Evolutionary conservation across 2,797 vertebrate species (phyloP).

Genomic region (Squalus acanthias): DNA sequence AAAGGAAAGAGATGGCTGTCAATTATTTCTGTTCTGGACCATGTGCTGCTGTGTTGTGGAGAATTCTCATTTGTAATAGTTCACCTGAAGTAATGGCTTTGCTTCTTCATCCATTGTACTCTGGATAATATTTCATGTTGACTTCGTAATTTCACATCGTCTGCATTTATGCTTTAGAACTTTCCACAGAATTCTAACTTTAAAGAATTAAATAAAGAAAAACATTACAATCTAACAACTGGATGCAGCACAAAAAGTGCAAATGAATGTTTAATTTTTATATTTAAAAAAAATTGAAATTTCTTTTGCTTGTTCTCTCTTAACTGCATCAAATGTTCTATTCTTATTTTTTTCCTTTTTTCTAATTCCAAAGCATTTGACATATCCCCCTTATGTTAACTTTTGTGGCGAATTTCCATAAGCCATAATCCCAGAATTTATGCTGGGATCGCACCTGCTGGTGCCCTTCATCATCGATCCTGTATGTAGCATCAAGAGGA

Average conservation of each 20-base stretch:
- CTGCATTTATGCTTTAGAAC: neutral
- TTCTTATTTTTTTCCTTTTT: neutral
- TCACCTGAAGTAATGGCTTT: slow-evolving; percentile 3
- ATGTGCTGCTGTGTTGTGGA: neutral
- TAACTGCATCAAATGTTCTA: neutral
- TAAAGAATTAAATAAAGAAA: neutral
- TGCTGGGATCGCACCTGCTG: neutral
- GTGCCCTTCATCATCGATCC: neutral
- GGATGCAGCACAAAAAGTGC: neutral
- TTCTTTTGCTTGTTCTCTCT: neutral
- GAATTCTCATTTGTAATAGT: slow-evolving; percentile 19
- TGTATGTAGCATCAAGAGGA: neutral
- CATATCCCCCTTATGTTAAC: neutral
- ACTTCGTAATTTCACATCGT: neutral
- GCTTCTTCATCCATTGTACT: slow-evolving; percentile 11
- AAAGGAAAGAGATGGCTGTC: slow-evolving; percentile 32
- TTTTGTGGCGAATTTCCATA: neutral
- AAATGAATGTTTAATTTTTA: neutral
- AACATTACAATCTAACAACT: neutral
- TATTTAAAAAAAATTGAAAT: neutral
- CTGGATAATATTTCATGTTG: neutral
- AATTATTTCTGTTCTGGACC: slow-evolving; percentile 26
- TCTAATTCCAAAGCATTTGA: neutral
- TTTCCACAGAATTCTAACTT: neutral
- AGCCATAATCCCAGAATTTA: neutral